Conservation (phyloP, 2,113 vertebrate species). For the Corvus cornix region DNA sequence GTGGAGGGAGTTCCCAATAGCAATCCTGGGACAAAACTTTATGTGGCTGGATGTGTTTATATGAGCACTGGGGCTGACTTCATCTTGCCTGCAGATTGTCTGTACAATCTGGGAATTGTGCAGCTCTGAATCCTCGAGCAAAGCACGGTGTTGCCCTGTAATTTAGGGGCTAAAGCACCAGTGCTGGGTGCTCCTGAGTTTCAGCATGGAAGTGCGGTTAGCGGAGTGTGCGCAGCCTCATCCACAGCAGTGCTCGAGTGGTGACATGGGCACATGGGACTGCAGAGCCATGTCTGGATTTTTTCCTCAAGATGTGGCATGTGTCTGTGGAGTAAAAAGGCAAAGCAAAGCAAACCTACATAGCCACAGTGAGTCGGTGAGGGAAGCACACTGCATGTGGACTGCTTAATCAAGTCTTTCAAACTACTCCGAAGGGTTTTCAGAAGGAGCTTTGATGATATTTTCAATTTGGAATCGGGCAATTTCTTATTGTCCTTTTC, state of each 20-base stretch:
- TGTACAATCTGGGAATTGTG: not conserved
- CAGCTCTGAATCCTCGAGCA: not conserved
- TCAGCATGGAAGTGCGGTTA: not conserved
- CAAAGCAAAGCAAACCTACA: not conserved
- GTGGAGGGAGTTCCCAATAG: not conserved
- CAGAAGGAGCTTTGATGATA: not conserved
- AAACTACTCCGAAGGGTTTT: not conserved
- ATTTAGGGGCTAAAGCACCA: not conserved
- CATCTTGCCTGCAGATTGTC: not conserved
- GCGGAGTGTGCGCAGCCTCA: rapidly evolving
- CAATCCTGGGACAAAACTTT: not conserved
- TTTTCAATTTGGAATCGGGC: not conserved
- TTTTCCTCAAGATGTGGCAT: not conserved
- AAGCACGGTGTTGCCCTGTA: not conserved
- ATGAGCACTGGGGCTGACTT: not conserved
- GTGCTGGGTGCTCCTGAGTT: not conserved
- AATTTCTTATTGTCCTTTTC: not conserved
- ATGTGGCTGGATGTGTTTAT: not conserved
- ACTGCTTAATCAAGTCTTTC: not conserved
- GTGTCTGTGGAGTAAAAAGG: not conserved
- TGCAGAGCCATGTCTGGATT: not conserved
- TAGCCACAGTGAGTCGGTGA: rapidly evolving
- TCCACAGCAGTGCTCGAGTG: rapidly evolving
- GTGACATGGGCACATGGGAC: not conserved
- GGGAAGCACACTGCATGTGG: rapidly evolving